Percentiles rank a stretch among this genome's conserved stretches.
These are phyloP conservation scores for Dicranocentrus wangi DNA, from an alignment of 2,888 invertebrate genomes.

Conservation along the genomic window DNA sequence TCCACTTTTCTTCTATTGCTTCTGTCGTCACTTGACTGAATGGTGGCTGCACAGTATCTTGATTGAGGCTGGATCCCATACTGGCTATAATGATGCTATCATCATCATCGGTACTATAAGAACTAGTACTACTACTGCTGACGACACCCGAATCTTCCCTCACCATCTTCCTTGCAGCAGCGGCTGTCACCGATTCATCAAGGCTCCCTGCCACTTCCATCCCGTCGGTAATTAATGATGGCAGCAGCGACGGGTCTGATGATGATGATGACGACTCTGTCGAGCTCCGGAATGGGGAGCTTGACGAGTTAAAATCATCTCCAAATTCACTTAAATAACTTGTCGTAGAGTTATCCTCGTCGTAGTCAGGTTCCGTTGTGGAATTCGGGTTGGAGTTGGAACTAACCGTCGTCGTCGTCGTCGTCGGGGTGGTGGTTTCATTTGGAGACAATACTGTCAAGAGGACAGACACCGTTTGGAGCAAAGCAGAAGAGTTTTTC, in stretches of 20 bases:
- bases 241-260: slow-evolving; percentile 20
- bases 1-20: slow-evolving; percentile 16
- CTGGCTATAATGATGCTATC: slow-evolving; percentile 49
- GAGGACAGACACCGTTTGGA: slow-evolving; percentile 35
- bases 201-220: slow-evolving; percentile 53
- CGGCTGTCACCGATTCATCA: slow-evolving; percentile 46
- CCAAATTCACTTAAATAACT: slow-evolving; percentile 34
- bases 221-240: slow-evolving; percentile 49
- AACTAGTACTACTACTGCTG: neutral
- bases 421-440: slow-evolving; percentile 21
- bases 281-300: slow-evolving; percentile 26
- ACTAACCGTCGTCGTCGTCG: too few relatives aligned
- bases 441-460: slow-evolving; percentile 49
- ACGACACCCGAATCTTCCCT: slow-evolving; percentile 24
- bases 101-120: slow-evolving; percentile 18
- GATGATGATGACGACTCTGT: slow-evolving; percentile 34
- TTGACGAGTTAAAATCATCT: slow-evolving; percentile 20
- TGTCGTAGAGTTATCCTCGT: slow-evolving; percentile 43
- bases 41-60: slow-evolving; percentile 22
- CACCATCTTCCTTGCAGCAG: neutral
- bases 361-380: slow-evolving; percentile 57
- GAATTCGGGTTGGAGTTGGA: slow-evolving; percentile 18
- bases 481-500: slow-evolving; percentile 35
- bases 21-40: slow-evolving; percentile 1
- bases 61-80: slow-evolving; percentile 36